Conservation (phyloP, 2,797 vertebrate species). For the Channallabes apus region DNA sequence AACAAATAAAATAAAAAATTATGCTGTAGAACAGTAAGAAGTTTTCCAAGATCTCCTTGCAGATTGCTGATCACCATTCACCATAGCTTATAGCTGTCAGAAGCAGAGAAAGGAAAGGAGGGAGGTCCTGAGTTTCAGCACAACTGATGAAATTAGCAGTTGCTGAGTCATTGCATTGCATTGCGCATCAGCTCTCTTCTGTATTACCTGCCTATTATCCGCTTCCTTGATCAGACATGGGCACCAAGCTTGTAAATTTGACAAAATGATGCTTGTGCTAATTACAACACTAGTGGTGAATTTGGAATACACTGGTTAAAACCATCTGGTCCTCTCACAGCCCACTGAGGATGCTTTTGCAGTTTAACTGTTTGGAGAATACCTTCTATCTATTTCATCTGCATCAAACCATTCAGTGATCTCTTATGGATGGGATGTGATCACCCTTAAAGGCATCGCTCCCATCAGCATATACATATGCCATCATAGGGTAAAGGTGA, state of each 20-base stretch:
- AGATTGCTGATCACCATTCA: neutral
- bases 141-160: conserved; percentile 4
- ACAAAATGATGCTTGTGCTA: neutral
- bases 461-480: neutral
- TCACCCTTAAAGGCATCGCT: neutral
- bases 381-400: neutral
- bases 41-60: neutral
- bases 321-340: neutral
- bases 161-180: neutral
- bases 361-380: neutral
- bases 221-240: neutral
- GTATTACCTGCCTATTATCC: neutral
- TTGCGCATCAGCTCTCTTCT: conserved; percentile 3
- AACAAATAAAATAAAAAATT: no score
- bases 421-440: neutral
- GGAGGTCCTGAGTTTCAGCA: neutral
- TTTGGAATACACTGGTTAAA: neutral
- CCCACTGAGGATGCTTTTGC: neutral
- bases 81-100: neutral
- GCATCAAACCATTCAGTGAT: neutral
- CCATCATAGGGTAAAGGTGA: neutral
- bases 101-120: conserved; percentile 1
- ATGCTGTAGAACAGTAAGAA: neutral
- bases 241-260: neutral
- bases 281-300: neutral